Percentiles rank a stretch among this genome's conserved stretches.
These are phyloP conservation scores for Philereme transversata DNA, from an alignment of 2,888 invertebrate species.

Conservation along the genomic window DNA sequence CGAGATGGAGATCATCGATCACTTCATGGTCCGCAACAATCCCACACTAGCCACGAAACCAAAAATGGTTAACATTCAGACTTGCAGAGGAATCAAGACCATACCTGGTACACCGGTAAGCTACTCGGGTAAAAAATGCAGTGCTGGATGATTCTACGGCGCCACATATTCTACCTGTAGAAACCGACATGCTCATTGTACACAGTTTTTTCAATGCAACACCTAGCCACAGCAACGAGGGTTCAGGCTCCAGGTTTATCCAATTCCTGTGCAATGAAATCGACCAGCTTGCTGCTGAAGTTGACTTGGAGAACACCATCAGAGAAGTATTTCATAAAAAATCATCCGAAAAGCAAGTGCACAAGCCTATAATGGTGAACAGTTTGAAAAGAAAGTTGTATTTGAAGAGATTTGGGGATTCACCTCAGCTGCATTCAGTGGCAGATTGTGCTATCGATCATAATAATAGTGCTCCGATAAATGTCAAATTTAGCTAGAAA, in stretches of 20 bases:
- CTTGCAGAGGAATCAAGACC: slow-evolving; percentile 62
- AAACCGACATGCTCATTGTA: slow-evolving; percentile 65
- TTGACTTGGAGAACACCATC: slow-evolving; percentile 65
- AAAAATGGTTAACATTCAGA: slow-evolving; percentile 70
- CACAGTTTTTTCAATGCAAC: slow-evolving; percentile 70
- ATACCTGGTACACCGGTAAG: slow-evolving; percentile 49
- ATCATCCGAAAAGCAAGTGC: slow-evolving; percentile 57
- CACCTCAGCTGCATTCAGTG: slow-evolving; percentile 49
- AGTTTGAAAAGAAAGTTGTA: slow-evolving; percentile 64
- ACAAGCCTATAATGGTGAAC: slow-evolving; percentile 33
- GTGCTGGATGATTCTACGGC: slow-evolving; percentile 57
- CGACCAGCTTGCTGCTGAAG: slow-evolving; percentile 44
- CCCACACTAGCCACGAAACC: slow-evolving; percentile 66
- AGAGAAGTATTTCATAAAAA: slow-evolving; percentile 56
- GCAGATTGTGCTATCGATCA: slow-evolving; percentile 17
- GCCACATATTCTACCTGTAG: slow-evolving; percentile 67
- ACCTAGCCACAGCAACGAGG: slow-evolving; percentile 49
- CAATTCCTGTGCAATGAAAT: slow-evolving; percentile 67
- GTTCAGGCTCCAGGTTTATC: slow-evolving; percentile 68
- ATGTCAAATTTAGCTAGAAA: too few species aligned
- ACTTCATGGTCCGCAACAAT: slow-evolving; percentile 60
- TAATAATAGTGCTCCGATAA: slow-evolving; percentile 17
- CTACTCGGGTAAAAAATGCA: slow-evolving; percentile 41
- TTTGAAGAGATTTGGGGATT: slow-evolving; percentile 54
- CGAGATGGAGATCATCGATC: slow-evolving; percentile 64